phyloP scores from a whole-genome alignment of 2,888 invertebrate genomes.

The Prosapia bicincta region DNA sequence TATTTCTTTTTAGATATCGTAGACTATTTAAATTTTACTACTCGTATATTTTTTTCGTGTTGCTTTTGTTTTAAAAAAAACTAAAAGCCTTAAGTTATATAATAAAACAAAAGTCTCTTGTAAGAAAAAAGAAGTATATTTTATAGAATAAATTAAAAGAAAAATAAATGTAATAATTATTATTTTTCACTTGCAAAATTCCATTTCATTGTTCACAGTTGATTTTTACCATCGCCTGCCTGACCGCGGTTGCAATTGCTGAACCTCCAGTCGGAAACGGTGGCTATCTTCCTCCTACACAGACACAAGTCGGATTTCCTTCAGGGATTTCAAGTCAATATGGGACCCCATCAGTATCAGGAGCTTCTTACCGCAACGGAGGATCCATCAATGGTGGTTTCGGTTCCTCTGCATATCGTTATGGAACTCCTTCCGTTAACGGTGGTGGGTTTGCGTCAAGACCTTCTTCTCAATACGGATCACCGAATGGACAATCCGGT shows the following conservation, averaged over 20 bases:
- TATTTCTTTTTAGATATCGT: too few species aligned
- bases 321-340: constrained; percentile 26
- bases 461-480: constrained; percentile 28
- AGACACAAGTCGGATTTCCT: constrained; percentile 32
- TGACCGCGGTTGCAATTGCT: background rate
- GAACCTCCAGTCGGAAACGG: background rate
- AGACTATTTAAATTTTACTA: too few species aligned
- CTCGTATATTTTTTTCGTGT: too few species aligned
- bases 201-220: background rate
- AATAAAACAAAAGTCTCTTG: too few species aligned
- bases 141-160: too few species aligned
- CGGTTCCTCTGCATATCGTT: constrained; percentile 22
- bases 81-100: too few species aligned
- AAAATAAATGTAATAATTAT: too few species aligned
- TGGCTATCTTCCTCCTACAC: constrained; percentile 23
- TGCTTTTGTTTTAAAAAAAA: too few species aligned
- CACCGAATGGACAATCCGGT: constrained; percentile 24
- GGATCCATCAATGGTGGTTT: constrained; percentile 8
- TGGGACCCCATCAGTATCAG: constrained; percentile 19
- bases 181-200: too few species aligned
- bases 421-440: constrained; percentile 9
- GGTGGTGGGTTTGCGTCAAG: constrained; percentile 11
- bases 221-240: background rate
- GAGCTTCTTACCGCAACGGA: constrained; percentile 22
- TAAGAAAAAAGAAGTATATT: too few species aligned